Evolutionary conservation across 2,797 vertebrate genomes (phyloP), one percentile per base, ranked within the genome.

Genomic region (Triplophysa yarkandensis): DNA sequence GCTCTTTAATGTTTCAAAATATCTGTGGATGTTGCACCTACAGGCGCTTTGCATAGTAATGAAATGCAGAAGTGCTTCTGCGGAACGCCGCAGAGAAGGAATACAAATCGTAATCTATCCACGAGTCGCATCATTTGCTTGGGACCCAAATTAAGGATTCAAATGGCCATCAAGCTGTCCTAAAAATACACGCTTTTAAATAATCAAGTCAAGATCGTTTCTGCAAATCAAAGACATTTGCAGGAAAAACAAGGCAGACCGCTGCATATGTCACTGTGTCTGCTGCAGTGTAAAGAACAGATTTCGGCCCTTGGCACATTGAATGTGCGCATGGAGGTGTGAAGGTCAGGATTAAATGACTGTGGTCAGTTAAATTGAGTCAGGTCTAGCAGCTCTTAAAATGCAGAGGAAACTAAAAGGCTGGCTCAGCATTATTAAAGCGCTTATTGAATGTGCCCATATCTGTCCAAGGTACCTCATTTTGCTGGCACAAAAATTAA

Each of bases 331-430:
- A 44, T 52, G 50, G 57, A 28, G 46, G 17, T 64, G 60, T 74
- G 66, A 74, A 77, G 65, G 76, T 70, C 73, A 68, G 36, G 65
- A 36, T 39, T 69, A 75, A 77, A 48, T 80, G 64, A 78, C 32
- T 8, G 52, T 21, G 63, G 68, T 68, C 65, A 74, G 64, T 44
- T 44, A 30, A 77, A 43, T n/a, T 44, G 14, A 69, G 21, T 75
- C 55, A 36, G 21, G 68, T 58, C 55, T 55, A 60, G 61, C 21
- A 58, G 73, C 68, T 28, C 60, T 81, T 74, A 78, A 79, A 67
- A 62, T 17, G 43, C 41, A 11, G 71, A 39, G 36, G 23, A 55
- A 58, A 50, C 66, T 72, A 68, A 79, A 72, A 55, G 28, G 39
- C 71, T 68, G 11, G 66, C 60, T 78, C 61, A 79, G 71, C 74